Base-by-base conservation (phyloP, 2,888 invertebrate species). In the Mesorhabditis belari region DNA sequence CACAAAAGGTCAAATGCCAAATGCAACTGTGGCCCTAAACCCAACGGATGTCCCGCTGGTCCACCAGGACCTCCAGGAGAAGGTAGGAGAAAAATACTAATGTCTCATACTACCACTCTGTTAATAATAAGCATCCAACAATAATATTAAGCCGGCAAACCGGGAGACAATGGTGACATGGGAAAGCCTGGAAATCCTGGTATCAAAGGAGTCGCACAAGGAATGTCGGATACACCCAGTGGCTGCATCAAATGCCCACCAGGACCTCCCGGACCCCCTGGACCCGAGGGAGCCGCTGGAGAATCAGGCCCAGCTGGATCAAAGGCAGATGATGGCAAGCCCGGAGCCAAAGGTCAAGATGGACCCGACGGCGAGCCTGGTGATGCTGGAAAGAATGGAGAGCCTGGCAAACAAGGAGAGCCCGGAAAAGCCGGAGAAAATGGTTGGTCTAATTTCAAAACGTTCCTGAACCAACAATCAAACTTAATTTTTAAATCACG, bases 61-160 rank as follows among this genome's bases (percentile, higher is more conserved):
- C 68, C 67, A 53, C 66, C 65, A 50, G 73, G 73, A 60, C 67
- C 70, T 23, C 71, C 66, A 49, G 73, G 73, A 66, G 57, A 57
- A n/a, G n/a, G n/a, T n/a, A n/a, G n/a, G n/a, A n/a, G n/a, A n/a
- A n/a, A n/a, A n/a, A n/a, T n/a, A n/a, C n/a, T n/a, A n/a, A n/a
- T n/a, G n/a, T n/a, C n/a, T n/a, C n/a, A n/a, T n/a, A n/a, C n/a
- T n/a, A n/a, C n/a, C n/a, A n/a, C n/a, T n/a, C n/a, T n/a, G n/a
- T n/a, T n/a, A n/a, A n/a, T n/a, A n/a, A n/a, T n/a, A 35, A 35
- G 35, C 9, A 35, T 17, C 35, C 35, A 17, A 12, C n/a, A n/a
- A n/a, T n/a, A n/a, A n/a, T n/a, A n/a, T n/a, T n/a, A 59, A 19
- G 58, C 60, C 54, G 65, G 65, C 58, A 49, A 56, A n/a, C 54